Conservation (phyloP, 1,140 invertebrate genomes). For the Marisa cornuarietis region DNA sequence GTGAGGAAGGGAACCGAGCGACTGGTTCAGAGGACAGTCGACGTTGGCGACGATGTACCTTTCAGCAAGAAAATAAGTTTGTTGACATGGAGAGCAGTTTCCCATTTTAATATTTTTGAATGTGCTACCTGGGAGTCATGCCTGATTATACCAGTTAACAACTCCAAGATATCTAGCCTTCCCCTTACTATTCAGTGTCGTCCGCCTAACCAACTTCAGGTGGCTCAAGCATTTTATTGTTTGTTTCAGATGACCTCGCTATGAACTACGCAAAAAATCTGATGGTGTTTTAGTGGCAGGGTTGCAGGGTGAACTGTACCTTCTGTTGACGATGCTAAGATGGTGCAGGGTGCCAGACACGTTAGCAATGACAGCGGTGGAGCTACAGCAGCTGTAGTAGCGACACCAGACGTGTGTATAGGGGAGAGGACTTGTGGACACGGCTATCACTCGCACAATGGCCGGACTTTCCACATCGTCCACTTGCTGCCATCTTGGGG, state of each 20-base stretch:
- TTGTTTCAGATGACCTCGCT: too few relatives aligned
- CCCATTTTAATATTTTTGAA: too few relatives aligned
- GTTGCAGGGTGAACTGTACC: too few relatives aligned
- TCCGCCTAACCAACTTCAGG: too few relatives aligned
- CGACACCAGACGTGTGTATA: conserved; percentile 14
- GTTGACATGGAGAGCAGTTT: background rate
- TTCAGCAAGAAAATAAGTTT: too few relatives aligned
- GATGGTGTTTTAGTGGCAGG: too few relatives aligned
- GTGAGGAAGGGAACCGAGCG: background rate
- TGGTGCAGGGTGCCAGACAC: background rate
- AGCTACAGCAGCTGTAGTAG: background rate
- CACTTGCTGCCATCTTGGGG: background rate
- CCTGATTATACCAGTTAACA: background rate
- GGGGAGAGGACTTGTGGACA: background rate
- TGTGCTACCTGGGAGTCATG: too few relatives aligned
- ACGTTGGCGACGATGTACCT: conserved; percentile 10
- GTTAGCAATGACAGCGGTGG: background rate
- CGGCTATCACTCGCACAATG: conserved; percentile 6
- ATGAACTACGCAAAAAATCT: too few relatives aligned
- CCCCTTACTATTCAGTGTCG: too few relatives aligned
- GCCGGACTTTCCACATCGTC: conserved; percentile 3
- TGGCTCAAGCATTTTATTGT: too few relatives aligned
- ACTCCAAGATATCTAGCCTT: background rate
- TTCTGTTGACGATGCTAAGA: background rate
- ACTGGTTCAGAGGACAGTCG: conserved; percentile 1